Base-by-base conservation (phyloP, 2,888 invertebrate species). In the Polyommatus icarus region DNA sequence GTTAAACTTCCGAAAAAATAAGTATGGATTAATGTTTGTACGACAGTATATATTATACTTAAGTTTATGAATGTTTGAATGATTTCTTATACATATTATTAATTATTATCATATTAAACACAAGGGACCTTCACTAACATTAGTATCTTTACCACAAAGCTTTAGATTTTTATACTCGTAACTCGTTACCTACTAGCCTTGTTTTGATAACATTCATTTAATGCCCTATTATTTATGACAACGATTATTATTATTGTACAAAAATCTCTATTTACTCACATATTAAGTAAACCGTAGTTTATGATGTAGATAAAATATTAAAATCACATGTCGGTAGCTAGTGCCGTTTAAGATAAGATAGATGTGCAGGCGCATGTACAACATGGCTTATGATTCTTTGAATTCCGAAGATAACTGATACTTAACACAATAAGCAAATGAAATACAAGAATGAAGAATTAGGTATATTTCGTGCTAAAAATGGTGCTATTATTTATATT, bases 151-250 rank as follows among this genome's bases (percentile, higher is more conserved):
- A 59, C 8, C 59, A 59, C 59, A 8, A 59, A 59, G 54, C 18
- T 4, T 15, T 5, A 54, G 54, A 54, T 54, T 54, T 54, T 54
- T 18, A 54, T 24, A 24, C n/a, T n/a, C n/a, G n/a, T 50, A 50
- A 50, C 5, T 50, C 61, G 3, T 10, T 61, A 4, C 24, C 7
- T 61, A 61, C 24, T 61, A 24, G 61, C 24, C 10, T 24, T 61
- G 61, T 61, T 61, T 12, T 24, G 61, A 61, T 67, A 67, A 67
- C 67, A 61, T 67, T 67, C 67, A 67, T 15, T 18, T 67, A 67
- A 67, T 67, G 67, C 67, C 6, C 67, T 67, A 67, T 67, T 67
- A 67, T 67, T 67, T 67, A 32, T 67, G 29, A 15, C 29, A 32
- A 15, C 32, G 32, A 32, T 67, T 67, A 29, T 67, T 67, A 29